These are phyloP conservation scores for Linnaemya tessellans DNA, from an alignment of 2,888 invertebrate species.

Conservation along the genomic window DNA sequence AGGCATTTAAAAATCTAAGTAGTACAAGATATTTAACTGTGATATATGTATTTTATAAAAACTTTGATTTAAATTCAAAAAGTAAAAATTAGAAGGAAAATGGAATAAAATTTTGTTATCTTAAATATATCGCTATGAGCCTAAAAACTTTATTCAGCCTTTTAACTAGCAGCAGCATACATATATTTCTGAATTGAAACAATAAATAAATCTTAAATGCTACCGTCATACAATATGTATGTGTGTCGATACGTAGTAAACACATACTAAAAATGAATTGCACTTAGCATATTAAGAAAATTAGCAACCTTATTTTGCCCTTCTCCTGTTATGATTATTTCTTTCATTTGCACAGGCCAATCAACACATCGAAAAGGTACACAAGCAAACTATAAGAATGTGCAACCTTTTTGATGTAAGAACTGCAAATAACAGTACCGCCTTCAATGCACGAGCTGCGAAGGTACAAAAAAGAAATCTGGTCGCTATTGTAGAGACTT, in stretches of 20 bases:
- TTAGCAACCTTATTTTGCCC: conserved; percentile 50
- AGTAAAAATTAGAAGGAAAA: not conserved
- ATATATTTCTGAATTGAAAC: not conserved
- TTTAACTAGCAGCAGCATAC: conserved; percentile 13
- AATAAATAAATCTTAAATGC: conserved; percentile 14
- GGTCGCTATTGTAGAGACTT: conserved; percentile 52
- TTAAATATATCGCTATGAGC: not conserved
- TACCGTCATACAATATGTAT: conserved; percentile 45
- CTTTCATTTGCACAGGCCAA: not conserved
- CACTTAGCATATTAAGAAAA: conserved; percentile 54
- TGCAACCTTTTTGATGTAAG: conserved; percentile 67
- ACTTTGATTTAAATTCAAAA: too few relatives aligned
- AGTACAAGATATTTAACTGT: too few relatives aligned
- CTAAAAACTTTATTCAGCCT: not conserved
- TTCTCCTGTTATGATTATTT: not conserved
- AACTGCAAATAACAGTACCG: conserved; percentile 43
- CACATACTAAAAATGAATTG: conserved; percentile 1
- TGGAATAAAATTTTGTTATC: not conserved
- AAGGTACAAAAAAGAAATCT: conserved; percentile 2
- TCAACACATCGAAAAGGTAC: not conserved
- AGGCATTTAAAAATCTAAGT: too few relatives aligned
- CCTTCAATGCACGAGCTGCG: conserved; percentile 26
- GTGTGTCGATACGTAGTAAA: conserved; percentile 55
- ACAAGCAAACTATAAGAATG: conserved; percentile 37
- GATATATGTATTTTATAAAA: too few relatives aligned